A percentile compares a stretch with the other conserved stretches of the same genome.
phyloP scores from a whole-genome alignment of 2,797 vertebrate species.

The Odontamblyopus lacepedii region DNA sequence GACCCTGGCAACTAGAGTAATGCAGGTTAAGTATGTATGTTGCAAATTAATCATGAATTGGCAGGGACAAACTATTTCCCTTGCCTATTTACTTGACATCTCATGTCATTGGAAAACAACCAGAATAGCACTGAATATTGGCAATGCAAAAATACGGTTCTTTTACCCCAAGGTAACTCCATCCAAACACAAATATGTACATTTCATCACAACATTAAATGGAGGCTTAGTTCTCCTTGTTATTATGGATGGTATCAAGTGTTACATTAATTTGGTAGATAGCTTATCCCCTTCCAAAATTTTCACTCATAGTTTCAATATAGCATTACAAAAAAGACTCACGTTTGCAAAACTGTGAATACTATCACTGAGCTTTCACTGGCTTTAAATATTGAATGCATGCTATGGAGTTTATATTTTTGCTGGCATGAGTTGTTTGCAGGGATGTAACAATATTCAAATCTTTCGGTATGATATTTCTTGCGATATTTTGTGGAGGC shows the following conservation, averaged over 20 bases:
- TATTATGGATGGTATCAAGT: conserved; percentile 6
- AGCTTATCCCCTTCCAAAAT: background rate
- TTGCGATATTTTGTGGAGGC: too few species aligned
- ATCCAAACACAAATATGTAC: conserved; percentile 4
- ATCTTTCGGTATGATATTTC: too few species aligned
- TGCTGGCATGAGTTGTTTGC: background rate
- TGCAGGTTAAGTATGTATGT: conserved; percentile 38
- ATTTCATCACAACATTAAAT: conserved; percentile 15
- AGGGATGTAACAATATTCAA: too few species aligned
- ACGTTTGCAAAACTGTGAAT: background rate
- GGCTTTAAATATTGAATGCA: background rate
- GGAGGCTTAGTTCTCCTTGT: conserved; percentile 6
- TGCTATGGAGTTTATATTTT: background rate
- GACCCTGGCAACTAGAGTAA: conserved; percentile 21
- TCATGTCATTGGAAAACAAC: conserved; percentile 31
- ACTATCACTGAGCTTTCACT: background rate
- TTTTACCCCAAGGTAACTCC: conserved; percentile 11
- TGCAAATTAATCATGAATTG: conserved; percentile 28
- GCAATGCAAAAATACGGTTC: conserved; percentile 22
- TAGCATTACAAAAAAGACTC: conserved; percentile 8
- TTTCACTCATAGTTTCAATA: background rate
- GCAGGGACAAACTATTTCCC: conserved; percentile 13
- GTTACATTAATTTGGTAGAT: conserved; percentile 16
- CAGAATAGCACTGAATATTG: conserved; percentile 34
- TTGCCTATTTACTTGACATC: conserved; percentile 29